Conservation (phyloP, 92 coral and sea anemone species). For the Epizoanthus rinbou region DNA sequence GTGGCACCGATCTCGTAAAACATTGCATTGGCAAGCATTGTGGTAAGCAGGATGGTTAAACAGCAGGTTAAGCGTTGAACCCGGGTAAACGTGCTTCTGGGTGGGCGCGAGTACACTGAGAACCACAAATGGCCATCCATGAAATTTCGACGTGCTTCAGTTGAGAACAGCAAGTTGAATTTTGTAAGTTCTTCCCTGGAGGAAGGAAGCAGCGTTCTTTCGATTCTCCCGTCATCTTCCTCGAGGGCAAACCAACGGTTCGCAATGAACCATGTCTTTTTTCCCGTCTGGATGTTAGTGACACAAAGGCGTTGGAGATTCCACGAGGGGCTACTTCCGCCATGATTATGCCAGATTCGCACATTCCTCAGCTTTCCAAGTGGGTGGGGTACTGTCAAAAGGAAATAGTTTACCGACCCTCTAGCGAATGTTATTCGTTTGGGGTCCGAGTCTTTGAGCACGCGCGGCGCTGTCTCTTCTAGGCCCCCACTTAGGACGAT, state of each 20-base stretch:
- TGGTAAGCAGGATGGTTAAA: conserved; percentile 68
- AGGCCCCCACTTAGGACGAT: conserved; percentile 69
- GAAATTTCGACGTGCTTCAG: conserved; percentile 83
- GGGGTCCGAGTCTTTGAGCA: conserved; percentile 62
- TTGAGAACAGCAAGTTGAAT: conserved; percentile 70
- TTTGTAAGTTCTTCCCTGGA: conserved; percentile 70
- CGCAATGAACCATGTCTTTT: conserved; percentile 78
- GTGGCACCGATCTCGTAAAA: conserved; percentile 69
- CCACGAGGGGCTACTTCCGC: conserved; percentile 86
- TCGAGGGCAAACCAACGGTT: conserved; percentile 89
- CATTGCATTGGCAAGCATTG: conserved; percentile 92
- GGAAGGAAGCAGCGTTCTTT: conserved; percentile 67
- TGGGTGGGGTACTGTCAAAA: conserved; percentile 78
- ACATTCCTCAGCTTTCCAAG: conserved; percentile 64
- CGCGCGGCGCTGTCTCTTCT: conserved; percentile 76
- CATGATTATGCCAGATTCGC: conserved; percentile 85
- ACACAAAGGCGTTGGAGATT: conserved; percentile 65
- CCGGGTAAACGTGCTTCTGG: conserved; percentile 81
- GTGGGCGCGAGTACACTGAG: conserved; percentile 78
- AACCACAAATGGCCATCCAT: conserved; percentile 91
- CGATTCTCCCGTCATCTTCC: conserved; percentile 87
- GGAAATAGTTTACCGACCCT: conserved; percentile 69
- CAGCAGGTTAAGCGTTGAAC: conserved; percentile 94
- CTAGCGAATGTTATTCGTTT: conserved; percentile 48
- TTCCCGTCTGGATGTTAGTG: conserved; percentile 76